Base-by-base conservation (phyloP, 2,113 vertebrate genomes). In the Corythaeola cristata region DNA sequence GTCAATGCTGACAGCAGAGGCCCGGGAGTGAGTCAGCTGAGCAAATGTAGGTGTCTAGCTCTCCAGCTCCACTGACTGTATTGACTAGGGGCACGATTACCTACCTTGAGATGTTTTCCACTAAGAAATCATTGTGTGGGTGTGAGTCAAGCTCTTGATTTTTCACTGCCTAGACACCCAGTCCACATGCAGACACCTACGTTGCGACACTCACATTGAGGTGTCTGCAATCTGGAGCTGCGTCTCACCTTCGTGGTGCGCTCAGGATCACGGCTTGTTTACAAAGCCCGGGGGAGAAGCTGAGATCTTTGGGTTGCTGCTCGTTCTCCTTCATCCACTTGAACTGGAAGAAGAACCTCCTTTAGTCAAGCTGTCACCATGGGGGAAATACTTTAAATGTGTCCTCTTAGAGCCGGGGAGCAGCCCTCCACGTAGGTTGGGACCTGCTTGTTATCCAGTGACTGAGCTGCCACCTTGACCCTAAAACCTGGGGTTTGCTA, bases 111-210 rank as follows among this genome's bases (percentile, higher is more conserved):
- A 91, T 87, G 84, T 91, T 93, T 96, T 95, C 66, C 8, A 27
- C 81, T 73, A 79, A 93, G 81, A 94, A 94, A 95, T 68, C 69
- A 71, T 33, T 93, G 84, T 33, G 84, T 96, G 87, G 91, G 94
- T 69, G 76, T 56, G 69, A 96, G 69, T 91, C 69, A 91, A 94
- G 62, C 66, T 89, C 87, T 85, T 93, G 81, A 82, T 94, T 97
- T 94, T 96, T 89, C 87, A 94, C 94, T 93, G 89, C 91, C 93
- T 91, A 95, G 94, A 97, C 94, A 96, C 58, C 27, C 81, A 78
- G 80, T 92, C 91, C 93, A 75, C 84, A 82, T 72, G 64, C 80
- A 94, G 91, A 95, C 89, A 94, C 93, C 91, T 93, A 94, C 77
- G 6, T 3, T 52, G 52, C 4, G 3, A 89, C 84, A 91, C 49